phyloP scores from a whole-genome alignment of 2,113 vertebrate species.

The Nipponia nippon region DNA sequence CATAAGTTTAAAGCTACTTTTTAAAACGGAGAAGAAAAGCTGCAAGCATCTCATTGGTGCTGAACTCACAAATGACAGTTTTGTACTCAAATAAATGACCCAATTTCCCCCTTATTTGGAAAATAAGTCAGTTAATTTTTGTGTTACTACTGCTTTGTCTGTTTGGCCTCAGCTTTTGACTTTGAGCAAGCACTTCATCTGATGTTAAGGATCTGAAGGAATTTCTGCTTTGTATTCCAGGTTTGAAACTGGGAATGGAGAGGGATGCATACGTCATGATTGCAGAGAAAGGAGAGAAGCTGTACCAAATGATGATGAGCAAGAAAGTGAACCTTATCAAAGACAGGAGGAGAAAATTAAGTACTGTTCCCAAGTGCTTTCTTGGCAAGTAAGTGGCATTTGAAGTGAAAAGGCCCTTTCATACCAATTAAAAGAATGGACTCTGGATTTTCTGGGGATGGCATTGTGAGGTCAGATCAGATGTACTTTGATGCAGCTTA shows the following conservation, averaged over 20 bases:
- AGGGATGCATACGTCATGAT: conserved; percentile 97
- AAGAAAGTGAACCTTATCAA: conserved; percentile 94
- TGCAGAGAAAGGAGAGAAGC: conserved; percentile 95
- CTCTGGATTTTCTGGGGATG: background rate
- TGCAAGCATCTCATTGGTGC: background rate
- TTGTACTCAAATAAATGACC: background rate
- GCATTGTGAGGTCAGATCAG: conserved; percentile 2
- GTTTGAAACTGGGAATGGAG: conserved; percentile 97
- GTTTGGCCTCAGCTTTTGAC: background rate
- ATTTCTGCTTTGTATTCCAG: conserved; percentile 64
- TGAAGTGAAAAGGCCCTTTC: conserved; percentile 34
- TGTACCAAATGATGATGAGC: conserved; percentile 98
- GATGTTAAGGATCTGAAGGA: background rate
- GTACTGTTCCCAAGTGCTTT: conserved; percentile 96
- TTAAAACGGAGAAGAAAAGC: background rate
- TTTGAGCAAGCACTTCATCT: background rate
- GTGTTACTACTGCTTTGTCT: background rate
- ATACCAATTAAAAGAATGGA: background rate
- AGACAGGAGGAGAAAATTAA: conserved; percentile 94
- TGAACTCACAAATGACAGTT: background rate
- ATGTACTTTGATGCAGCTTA: conserved; percentile 35
- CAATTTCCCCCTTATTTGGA: background rate
- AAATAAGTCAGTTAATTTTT: background rate
- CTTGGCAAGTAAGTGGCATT: conserved; percentile 93
- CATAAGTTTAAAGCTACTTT: background rate